phyloP scores from a whole-genome alignment of 2,888 invertebrate species.

The Pachliopta kotzebuea region DNA sequence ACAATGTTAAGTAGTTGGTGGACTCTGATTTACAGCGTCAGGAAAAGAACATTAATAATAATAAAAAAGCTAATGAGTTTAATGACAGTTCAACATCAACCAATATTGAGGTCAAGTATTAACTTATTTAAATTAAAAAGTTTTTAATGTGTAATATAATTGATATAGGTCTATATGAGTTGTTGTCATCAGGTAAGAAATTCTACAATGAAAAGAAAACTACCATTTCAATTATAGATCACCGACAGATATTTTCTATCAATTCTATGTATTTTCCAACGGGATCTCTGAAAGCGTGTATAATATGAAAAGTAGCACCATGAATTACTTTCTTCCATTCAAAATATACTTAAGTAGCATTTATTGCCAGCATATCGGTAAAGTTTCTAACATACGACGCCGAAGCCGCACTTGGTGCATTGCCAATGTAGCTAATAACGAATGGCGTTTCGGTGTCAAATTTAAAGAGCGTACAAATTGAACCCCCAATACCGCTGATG shows the following conservation, averaged over 20 bases:
- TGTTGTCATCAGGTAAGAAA: too few relatives aligned
- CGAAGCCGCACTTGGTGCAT: conserved; percentile 15
- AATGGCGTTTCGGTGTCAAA: conserved; percentile 17
- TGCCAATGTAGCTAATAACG: conserved; percentile 24
- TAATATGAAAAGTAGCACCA: conserved; percentile 5
- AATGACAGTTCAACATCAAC: too few relatives aligned
- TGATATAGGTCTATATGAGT: too few relatives aligned
- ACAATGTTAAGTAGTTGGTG: too few relatives aligned
- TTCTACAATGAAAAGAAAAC: too few relatives aligned
- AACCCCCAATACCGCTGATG: conserved; percentile 2
- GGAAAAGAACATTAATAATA: too few relatives aligned
- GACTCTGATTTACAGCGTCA: too few relatives aligned
- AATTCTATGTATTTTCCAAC: background rate
- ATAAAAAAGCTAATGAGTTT: too few relatives aligned
- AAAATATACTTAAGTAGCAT: conserved; percentile 24
- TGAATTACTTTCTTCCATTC: conserved; percentile 17
- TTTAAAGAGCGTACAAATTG: conserved; percentile 18
- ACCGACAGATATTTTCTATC: background rate
- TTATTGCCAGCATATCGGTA: conserved; percentile 16
- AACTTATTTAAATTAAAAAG: too few relatives aligned
- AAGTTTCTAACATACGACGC: conserved; percentile 23
- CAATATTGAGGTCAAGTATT: too few relatives aligned
- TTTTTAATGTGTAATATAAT: too few relatives aligned
- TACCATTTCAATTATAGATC: too few relatives aligned
- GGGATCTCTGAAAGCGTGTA: background rate